These are phyloP conservation scores for Drosophila rhopaloa DNA, from an alignment of 1,140 invertebrate species.

Conservation along the genomic window DNA sequence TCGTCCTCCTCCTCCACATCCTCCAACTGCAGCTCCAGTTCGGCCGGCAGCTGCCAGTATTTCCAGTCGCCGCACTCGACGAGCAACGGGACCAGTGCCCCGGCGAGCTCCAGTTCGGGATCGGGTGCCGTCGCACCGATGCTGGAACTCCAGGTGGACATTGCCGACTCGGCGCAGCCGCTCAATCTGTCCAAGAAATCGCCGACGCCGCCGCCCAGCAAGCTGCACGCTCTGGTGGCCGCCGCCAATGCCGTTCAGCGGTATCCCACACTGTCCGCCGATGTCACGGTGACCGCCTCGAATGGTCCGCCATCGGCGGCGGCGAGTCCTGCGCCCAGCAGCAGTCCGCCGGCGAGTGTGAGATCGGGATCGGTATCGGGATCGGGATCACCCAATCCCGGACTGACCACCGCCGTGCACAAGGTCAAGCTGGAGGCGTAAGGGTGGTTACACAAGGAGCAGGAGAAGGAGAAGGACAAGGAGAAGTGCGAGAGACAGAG, in stretches of 20 bases:
- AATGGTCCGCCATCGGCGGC: slow-evolving; percentile 59
- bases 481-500: slow-evolving; percentile 48
- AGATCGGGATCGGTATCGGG: neutral
- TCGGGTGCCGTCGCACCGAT: slow-evolving; percentile 82
- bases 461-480: neutral
- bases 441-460: slow-evolving; percentile 57
- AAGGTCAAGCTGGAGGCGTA: slow-evolving; percentile 87
- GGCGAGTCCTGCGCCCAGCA: slow-evolving; percentile 35
- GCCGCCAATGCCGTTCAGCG: slow-evolving; percentile 75
- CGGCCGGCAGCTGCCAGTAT: slow-evolving; percentile 83
- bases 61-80: slow-evolving; percentile 84
- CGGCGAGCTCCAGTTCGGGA: slow-evolving; percentile 85
- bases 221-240: slow-evolving; percentile 77
- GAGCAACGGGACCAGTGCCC: slow-evolving; percentile 85
- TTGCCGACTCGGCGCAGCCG: slow-evolving; percentile 92
- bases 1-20: slow-evolving; percentile 59
- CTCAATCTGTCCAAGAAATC: slow-evolving; percentile 95
- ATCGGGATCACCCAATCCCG: slow-evolving; percentile 13
- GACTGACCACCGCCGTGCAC: slow-evolving; percentile 80
- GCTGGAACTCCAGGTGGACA: slow-evolving; percentile 92
- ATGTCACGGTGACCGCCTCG: slow-evolving; percentile 75
- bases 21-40: slow-evolving; percentile 46
- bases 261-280: slow-evolving; percentile 76
- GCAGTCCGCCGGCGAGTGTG: slow-evolving; percentile 58
- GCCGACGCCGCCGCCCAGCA: slow-evolving; percentile 90